Base-by-base conservation (phyloP, 2,113 vertebrate genomes). In the Bungarus multicinctus region DNA sequence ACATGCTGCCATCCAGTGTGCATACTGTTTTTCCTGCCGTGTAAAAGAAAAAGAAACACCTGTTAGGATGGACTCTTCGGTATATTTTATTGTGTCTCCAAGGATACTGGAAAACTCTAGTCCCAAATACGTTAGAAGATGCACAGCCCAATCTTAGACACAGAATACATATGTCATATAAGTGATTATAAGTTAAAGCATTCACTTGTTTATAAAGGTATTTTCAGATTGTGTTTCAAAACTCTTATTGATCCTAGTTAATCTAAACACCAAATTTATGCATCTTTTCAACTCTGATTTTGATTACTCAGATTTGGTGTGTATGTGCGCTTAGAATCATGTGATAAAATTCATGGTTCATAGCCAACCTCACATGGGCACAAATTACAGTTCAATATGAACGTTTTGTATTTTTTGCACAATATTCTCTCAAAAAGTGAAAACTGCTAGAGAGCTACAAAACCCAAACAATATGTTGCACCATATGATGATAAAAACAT, bases 1-100 rank as follows among this genome's bases (percentile, higher is more conserved):
- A 93, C 99, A 99, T 10, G 99, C 99, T 2, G 99, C 99, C 99
- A 99, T 99, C 99, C 99, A 99, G 97, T 99, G 99, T 55, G 99
- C 99, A 0, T 99, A 99, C 95, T 99, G 99, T 30, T 99, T 99
- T 96, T 99, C 99, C 99, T 99, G 97, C 2, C 25, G 89, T 64
- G 69, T n/a, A 0, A 90, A 93, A 92, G 94, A 91, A 23, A 91
- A 39, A 94, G 5, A 91, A 55, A 39, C 1, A 0, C 0, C 1
- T 27, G 27, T 23, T 47, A 54, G 18, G 27, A 34, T 45, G n/a
- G 55, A 39, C 6, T 18, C 7, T 93, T 55, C 11, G 22, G 39
- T 85, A 81, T 14, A 58, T 53, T 25, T 58, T n/a, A 89, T 11
- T 0, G 54, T 85, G 27, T 39, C 60, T 43, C 54, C 54, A 58